Conservation (phyloP, 2,113 vertebrate genomes). For the Chauna torquata region DNA sequence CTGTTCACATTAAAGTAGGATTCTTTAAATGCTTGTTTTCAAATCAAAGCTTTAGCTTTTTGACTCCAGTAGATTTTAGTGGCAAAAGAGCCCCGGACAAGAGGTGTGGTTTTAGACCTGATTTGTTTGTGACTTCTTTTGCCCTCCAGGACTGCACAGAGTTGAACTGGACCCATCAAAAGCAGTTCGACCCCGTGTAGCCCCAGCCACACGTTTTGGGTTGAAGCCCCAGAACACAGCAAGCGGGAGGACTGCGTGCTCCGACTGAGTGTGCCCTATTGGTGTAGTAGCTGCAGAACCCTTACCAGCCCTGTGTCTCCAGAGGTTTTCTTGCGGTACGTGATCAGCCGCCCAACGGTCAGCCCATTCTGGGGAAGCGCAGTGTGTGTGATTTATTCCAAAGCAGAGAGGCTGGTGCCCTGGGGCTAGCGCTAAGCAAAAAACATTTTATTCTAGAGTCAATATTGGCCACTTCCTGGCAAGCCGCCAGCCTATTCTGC, state of each 20-base stretch:
- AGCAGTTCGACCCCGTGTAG: background rate
- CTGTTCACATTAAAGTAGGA: background rate
- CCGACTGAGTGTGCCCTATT: accelerated
- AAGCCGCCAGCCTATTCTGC: background rate
- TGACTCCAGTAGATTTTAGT: background rate
- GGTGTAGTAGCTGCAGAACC: background rate
- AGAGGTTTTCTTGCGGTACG: background rate
- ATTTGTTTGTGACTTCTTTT: background rate
- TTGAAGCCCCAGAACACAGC: background rate
- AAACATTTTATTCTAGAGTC: conserved; percentile 33
- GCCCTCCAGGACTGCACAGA: accelerated
- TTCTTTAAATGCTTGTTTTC: background rate
- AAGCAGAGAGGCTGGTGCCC: background rate
- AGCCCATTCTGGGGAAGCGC: background rate
- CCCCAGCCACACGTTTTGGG: background rate
- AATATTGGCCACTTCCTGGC: conserved; percentile 47
- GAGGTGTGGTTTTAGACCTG: accelerated
- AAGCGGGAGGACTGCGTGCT: accelerated
- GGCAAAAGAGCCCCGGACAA: background rate
- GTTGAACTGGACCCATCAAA: background rate
- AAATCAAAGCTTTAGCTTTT: background rate
- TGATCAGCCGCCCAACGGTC: background rate
- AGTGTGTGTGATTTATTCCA: background rate
- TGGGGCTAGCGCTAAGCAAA: background rate
- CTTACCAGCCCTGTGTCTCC: background rate